Conservation (phyloP, 2,888 invertebrate genomes). For the Cynaeus angustus region DNA sequence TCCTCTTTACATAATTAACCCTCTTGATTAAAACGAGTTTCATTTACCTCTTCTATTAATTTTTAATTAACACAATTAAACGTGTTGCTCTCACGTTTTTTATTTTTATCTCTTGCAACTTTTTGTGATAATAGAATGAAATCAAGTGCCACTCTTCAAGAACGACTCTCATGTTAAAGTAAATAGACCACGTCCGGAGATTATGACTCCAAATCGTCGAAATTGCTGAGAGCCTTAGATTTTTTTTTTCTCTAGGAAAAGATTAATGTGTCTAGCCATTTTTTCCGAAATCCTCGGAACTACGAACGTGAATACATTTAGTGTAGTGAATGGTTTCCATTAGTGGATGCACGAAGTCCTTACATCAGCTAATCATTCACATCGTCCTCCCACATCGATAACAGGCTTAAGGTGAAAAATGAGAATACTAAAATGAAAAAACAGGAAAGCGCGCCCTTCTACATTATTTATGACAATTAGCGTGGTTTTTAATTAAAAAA, state of each 20-base stretch:
- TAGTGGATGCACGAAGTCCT: constrained; percentile 30
- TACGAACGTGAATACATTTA: constrained; percentile 20
- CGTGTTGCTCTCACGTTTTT: neutral
- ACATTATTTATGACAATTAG: neutral
- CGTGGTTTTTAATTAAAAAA: neutral
- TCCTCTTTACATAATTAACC: neutral
- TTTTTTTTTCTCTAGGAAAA: neutral
- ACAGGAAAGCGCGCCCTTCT: neutral
- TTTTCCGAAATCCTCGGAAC: constrained; percentile 20
- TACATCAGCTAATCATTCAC: constrained; percentile 24
- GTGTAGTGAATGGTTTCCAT: constrained; percentile 27
- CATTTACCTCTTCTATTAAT: neutral
- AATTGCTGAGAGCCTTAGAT: neutral
- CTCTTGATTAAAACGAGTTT: constrained; percentile 1
- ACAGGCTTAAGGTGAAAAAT: constrained; percentile 13
- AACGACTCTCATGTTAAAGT: neutral
- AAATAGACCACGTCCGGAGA: constrained; percentile 6
- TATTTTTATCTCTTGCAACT: neutral
- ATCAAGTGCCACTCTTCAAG: neutral
- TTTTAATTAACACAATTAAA: constrained; percentile 1
- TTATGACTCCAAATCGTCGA: neutral
- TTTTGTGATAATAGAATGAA: neutral
- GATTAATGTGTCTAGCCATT: constrained; percentile 2
- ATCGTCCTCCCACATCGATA: constrained; percentile 34
- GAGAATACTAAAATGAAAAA: neutral